A percentile compares a stretch with the other conserved stretches of the same genome.
phyloP scores from a whole-genome alignment of 2,888 invertebrate genomes.

The Drosophila nigritarsus region DNA sequence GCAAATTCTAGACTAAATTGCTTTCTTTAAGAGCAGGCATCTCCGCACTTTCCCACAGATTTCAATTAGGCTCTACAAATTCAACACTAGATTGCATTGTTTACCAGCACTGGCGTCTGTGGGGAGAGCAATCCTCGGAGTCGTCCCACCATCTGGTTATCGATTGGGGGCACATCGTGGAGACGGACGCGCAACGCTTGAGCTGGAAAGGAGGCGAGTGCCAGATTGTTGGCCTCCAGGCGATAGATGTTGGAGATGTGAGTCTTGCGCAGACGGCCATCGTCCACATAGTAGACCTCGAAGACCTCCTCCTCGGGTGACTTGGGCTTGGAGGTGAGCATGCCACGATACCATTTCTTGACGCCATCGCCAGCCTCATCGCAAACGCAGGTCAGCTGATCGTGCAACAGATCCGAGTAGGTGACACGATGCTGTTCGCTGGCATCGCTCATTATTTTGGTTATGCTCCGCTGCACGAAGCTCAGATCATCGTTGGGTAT shows the following conservation, averaged over 20 bases:
- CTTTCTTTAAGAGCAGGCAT: background rate
- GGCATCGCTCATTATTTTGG: slow-evolving; percentile 55
- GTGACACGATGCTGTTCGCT: slow-evolving; percentile 78
- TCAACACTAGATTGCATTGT: slow-evolving; percentile 3
- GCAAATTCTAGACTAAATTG: background rate
- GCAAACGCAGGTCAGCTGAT: slow-evolving; percentile 86
- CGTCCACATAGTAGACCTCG: slow-evolving; percentile 86
- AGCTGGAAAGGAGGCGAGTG: slow-evolving; percentile 86
- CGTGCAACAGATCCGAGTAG: slow-evolving; percentile 79
- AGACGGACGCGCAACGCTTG: slow-evolving; percentile 88
- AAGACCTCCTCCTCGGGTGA: slow-evolving; percentile 83
- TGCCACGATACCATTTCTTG: slow-evolving; percentile 85
- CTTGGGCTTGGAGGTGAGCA: slow-evolving; percentile 82
- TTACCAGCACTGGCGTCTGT: slow-evolving; percentile 84
- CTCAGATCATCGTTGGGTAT: slow-evolving; percentile 79
- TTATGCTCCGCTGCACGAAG: slow-evolving; percentile 81
- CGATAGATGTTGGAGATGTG: slow-evolving; percentile 85
- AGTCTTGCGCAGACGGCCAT: slow-evolving; percentile 86
- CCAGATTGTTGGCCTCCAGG: slow-evolving; percentile 86
- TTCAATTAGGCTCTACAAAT: background rate
- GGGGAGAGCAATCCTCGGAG: slow-evolving; percentile 87
- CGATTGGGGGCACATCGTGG: slow-evolving; percentile 86
- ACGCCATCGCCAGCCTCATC: slow-evolving; percentile 75
- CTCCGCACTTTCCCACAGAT: background rate
- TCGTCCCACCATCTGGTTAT: slow-evolving; percentile 86